Percentiles rank a stretch among this genome's conserved stretches.
These are phyloP conservation scores for Melinaea marsaeus DNA, from an alignment of 2,888 invertebrate species.

Conservation along the genomic window DNA sequence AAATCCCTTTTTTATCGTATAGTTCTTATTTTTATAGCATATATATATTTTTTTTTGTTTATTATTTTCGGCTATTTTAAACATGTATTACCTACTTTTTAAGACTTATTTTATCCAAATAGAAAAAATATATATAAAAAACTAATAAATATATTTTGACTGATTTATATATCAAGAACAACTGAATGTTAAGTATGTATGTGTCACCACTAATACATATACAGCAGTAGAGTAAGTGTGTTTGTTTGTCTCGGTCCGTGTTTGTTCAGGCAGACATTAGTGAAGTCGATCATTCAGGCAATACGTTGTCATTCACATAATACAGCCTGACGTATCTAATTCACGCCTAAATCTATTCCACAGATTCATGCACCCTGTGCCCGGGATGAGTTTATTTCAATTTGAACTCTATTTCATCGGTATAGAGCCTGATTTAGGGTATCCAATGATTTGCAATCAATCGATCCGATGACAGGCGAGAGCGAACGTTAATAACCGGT, in stretches of 20 bases:
- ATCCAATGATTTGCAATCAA: conserved; percentile 41
- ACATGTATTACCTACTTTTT: too few relatives aligned
- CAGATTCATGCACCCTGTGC: conserved; percentile 40
- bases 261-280: conserved; percentile 17
- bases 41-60: too few relatives aligned
- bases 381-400: conserved; percentile 11
- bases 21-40: too few relatives aligned
- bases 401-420: conserved; percentile 22
- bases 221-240: background rate
- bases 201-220: too few relatives aligned
- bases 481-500: conserved; percentile 58
- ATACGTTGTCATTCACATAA: conserved; percentile 30
- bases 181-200: too few relatives aligned
- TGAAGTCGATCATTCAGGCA: conserved; percentile 27
- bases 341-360: conserved; percentile 61
- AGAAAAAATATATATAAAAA: too few relatives aligned
- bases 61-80: too few relatives aligned
- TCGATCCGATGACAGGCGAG: conserved; percentile 65
- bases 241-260: background rate
- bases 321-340: conserved; percentile 32
- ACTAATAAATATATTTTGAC: too few relatives aligned
- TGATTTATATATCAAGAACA: too few relatives aligned
- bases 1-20: too few relatives aligned
- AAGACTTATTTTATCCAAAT: too few relatives aligned
- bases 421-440: conserved; percentile 28